Base-by-base conservation (phyloP, 1,140 invertebrate genomes). In the Drosophila jambulina region DNA sequence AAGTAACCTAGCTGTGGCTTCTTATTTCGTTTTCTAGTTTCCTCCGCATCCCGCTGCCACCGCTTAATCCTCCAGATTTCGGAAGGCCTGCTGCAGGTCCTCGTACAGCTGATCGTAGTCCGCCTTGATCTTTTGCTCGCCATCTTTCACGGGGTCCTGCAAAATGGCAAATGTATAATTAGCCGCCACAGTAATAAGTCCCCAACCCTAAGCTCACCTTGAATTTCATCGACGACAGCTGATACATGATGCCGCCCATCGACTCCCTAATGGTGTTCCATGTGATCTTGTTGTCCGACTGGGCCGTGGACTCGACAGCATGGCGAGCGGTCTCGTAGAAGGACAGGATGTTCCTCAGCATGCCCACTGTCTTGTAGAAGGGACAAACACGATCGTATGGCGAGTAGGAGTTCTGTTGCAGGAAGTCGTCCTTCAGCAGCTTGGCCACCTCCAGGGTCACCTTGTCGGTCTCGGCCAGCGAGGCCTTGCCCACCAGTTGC, bases 191-290 rank as follows among this genome's bases (percentile, higher is more conserved):
- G 8, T 0, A 36, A 1, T 8, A 5, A 4, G 7, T 54, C 4
- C 8, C 19, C 10, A n/a, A 34, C 1, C 8, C n/a, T 17, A 0
- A 4, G 62, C 83, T 88, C 92, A 98, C 98, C 96, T 99, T 99
- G 94, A 99, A 99, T 94, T 99, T 99, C 99, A 99, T 99, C 86
- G 97, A 98, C 85, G 97, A 99, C 49, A 99, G 95, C 93, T 99
- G 98, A 94, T 99, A 99, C 60, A 99, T 95, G 79, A 99, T 97
- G 86, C 97, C 97, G 75, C 96, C 96, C 98, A 99, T 98, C 75
- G 97, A 96, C 91, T 99, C 99, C 53, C 97, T 95, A 87, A 99
- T 99, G 29, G 98, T 97, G 82, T 96, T 96, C 98, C 98, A 99
- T 60, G 99, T 99, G 79, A 99, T 98, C 94, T 99, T 99, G 94